Evolutionary conservation across 2,797 vertebrate species (phyloP), one percentile per base, ranked within the genome.

Genomic region (Momotus momota): DNA sequence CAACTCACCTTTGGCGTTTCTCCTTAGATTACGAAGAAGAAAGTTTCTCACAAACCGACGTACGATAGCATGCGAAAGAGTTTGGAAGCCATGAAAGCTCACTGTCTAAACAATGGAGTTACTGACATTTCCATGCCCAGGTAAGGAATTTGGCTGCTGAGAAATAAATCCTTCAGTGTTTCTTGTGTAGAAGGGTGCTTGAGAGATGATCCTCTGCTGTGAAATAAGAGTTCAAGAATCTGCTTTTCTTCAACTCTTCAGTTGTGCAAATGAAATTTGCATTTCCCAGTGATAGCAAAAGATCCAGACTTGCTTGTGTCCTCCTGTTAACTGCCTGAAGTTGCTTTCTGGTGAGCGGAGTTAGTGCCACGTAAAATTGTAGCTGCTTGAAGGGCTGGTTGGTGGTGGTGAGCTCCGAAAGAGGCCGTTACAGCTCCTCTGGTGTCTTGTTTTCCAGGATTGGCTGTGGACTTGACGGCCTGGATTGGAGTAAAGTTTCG

Each of bases 401-500:
- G 26, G 48, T 74, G 29, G 4, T 25, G 27, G 31, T 10, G 2
- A 14, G 5, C 54, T 72, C n/a, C 45, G 14, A 22, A 60, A 52
- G 33, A 31, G 31, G 10, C 43, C 5, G 1, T 48, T 57, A 35
- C 40, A 69, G 48, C 62, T 41, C 25, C 10, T 57, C 3, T n/a
- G 57, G 9, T 87, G 86, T 93, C 79, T 93, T 96, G 0, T 95
- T 83, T 97, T 95, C 88, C 97, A 99, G 99, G 81, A 99, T 99
- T 79, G 99, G 99, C 33, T 99, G 99, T 96, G 99, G 99, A 75
- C 98, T 99, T 62, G 99, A 99, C 49, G 79, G 97, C 54, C 97
- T 99, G 94, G 89, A 96, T 16, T 99, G 99, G 99, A 90, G 91
- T 26, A 96, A 91, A 69, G 99, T 99, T 94, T 98, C 98, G 25